Percentiles rank a stretch among this genome's conserved stretches.
Conservation (phyloP, 2,113 vertebrate species). For the Zonotrichia leucophrys region DNA sequence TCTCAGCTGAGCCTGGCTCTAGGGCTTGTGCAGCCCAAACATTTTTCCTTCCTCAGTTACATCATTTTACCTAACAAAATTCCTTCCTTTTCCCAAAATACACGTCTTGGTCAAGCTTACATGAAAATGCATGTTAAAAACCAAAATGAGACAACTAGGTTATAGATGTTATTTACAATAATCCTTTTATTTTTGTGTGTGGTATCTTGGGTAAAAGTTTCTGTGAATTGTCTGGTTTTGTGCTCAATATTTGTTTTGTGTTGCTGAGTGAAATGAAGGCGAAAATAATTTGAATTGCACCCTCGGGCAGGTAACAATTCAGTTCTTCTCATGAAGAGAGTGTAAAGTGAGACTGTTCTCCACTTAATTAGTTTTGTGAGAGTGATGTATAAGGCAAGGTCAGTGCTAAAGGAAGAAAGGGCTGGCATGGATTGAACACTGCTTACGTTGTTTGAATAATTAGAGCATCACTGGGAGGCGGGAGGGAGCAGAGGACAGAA, state of each 20-base stretch:
- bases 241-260: constrained; percentile 14
- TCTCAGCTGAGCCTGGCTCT: background rate
- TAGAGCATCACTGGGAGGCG: constrained; percentile 35
- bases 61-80: background rate
- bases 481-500: constrained; percentile 29
- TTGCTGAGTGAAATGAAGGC: background rate
- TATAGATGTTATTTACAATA: background rate
- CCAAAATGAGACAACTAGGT: background rate
- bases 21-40: background rate
- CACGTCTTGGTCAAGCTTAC: background rate
- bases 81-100: background rate
- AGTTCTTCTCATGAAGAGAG: background rate
- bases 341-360: constrained; percentile 24
- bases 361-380: constrained; percentile 58
- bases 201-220: background rate
- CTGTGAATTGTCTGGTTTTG: background rate
- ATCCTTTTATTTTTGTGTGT: background rate
- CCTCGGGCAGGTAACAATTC: constrained; percentile 40
- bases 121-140: background rate
- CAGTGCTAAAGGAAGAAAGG: constrained; percentile 48
- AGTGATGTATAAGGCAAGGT: constrained; percentile 47
- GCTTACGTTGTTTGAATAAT: constrained; percentile 52
- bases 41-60: background rate
- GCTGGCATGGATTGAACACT: constrained; percentile 17
- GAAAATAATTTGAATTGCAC: constrained; percentile 11